Base-by-base conservation (phyloP, 2,113 vertebrate genomes). In the Nannobrachium achirus region DNA sequence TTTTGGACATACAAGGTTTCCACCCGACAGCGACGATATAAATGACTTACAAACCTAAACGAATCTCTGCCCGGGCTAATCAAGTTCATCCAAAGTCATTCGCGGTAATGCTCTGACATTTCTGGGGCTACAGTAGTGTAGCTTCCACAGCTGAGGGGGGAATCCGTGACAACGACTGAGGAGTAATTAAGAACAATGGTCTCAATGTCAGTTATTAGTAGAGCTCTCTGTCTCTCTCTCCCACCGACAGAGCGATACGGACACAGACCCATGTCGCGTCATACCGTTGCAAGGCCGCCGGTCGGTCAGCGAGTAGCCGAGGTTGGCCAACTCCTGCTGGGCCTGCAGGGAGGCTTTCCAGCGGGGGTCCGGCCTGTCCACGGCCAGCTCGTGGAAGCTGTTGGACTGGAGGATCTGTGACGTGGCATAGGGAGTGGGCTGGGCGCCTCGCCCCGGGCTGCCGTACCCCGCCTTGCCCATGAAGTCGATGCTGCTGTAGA, bases 401-500 rank as follows among this genome's bases (percentile, higher is more conserved):
- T 93, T 96, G 84, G 96, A 98, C 89, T 98, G 96, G 61, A 98
- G 83, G 78, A 98, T 97, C 89, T 98, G 96, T 2, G 96, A 96
- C 18, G 96, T 97, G 90, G 96, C 96, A 64, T 97, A 98, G 0
- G 96, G 96, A 0, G 95, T 97, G 18, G 96, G 94, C 82, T 98
- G 96, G 0, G 90, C 91, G 74, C 94, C 94, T 80, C 94, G 93
- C 69, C 93, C 94, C 55, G 95, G 96, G 90, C 95, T 96, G 84
- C 95, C 95, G 91, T 96, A 98, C 63, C 92, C 94, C 15, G 94
- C 94, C 86, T 97, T 97, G 15, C 96, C 95, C 71, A 95, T 97
- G 89, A 98, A 97, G 92, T 98, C 96, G 52, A 98, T 98, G 88
- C 96, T 98, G 89, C 96, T 98, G 77, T 98, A 98, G 92, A 98